phyloP scores from a whole-genome alignment of 2,113 vertebrate species.

The Abramis brama region DNA sequence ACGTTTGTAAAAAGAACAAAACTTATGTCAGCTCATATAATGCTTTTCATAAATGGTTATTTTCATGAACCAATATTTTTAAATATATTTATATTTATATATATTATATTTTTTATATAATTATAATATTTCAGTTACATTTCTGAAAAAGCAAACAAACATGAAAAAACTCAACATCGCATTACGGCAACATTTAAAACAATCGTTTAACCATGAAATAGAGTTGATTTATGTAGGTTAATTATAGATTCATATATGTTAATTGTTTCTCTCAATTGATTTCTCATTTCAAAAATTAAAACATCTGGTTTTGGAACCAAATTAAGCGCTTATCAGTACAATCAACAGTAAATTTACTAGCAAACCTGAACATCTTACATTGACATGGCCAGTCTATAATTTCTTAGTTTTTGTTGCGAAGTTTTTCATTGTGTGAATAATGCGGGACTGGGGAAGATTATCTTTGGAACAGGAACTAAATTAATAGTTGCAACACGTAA shows the following conservation, averaged over 20 bases:
- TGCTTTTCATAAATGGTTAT: not conserved
- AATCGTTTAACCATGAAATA: too few relatives aligned
- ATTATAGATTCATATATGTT: not conserved
- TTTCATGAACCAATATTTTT: not conserved
- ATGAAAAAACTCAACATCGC: not conserved
- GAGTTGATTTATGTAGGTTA: not conserved
- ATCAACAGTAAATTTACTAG: too few relatives aligned
- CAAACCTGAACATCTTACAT: not conserved
- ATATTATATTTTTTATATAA: too few relatives aligned
- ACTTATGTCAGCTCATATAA: constrained; percentile 42
- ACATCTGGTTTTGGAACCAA: not conserved
- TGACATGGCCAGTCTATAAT: not conserved
- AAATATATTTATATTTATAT: too few relatives aligned
- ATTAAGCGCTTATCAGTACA: not conserved
- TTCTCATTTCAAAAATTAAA: not conserved
- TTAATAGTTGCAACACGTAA: constrained; percentile 27
- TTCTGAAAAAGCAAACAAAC: not conserved
- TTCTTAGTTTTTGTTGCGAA: not conserved
- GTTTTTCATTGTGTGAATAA: constrained; percentile 30
- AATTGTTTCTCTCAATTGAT: not conserved
- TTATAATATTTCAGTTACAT: not conserved
- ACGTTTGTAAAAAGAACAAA: constrained; percentile 44
- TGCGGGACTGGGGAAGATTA: constrained; percentile 9
- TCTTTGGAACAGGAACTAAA: constrained; percentile 37
- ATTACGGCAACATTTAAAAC: too few relatives aligned